Conservation (phyloP, 1,140 invertebrate genomes). For the Uloborus diversus region DNA sequence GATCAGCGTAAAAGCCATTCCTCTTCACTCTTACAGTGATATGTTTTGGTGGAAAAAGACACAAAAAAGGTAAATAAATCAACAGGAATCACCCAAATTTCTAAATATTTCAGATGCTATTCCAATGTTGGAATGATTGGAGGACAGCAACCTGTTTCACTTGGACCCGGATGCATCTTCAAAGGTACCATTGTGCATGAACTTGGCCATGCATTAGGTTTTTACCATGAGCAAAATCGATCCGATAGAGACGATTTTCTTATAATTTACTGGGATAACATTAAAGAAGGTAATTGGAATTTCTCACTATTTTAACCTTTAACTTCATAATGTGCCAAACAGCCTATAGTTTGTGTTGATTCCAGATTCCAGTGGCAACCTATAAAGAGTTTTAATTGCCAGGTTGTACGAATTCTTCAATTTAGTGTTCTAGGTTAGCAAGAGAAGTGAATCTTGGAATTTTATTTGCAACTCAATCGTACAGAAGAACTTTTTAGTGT, state of each 20-base stretch:
- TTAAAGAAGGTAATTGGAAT: not conserved
- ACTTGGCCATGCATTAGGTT: slow-evolving; percentile 54
- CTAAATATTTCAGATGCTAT: slow-evolving; percentile 46
- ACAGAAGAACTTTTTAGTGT: too few relatives aligned
- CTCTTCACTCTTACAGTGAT: too few relatives aligned
- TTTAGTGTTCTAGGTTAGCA: not conserved
- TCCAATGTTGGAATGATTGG: slow-evolving; percentile 44
- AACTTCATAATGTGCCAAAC: not conserved
- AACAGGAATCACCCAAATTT: too few relatives aligned
- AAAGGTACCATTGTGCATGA: slow-evolving; percentile 56
- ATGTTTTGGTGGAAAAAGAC: too few relatives aligned
- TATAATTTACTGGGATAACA: slow-evolving; percentile 65
- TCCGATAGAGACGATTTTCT: slow-evolving; percentile 63
- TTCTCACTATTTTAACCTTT: not conserved
- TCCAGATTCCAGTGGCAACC: not conserved
- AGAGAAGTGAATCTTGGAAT: not conserved
- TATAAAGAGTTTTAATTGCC: not conserved
- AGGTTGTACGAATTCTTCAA: not conserved
- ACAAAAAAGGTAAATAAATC: too few relatives aligned
- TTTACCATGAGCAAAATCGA: slow-evolving; percentile 24
- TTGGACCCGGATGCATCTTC: slow-evolving; percentile 20
- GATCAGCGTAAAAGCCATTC: too few relatives aligned
- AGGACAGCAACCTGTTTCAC: slow-evolving; percentile 16
- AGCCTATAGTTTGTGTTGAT: not conserved
- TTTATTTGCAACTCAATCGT: not conserved